Base-by-base conservation (phyloP, 2,888 invertebrate genomes). In the Coenonympha glycerion region DNA sequence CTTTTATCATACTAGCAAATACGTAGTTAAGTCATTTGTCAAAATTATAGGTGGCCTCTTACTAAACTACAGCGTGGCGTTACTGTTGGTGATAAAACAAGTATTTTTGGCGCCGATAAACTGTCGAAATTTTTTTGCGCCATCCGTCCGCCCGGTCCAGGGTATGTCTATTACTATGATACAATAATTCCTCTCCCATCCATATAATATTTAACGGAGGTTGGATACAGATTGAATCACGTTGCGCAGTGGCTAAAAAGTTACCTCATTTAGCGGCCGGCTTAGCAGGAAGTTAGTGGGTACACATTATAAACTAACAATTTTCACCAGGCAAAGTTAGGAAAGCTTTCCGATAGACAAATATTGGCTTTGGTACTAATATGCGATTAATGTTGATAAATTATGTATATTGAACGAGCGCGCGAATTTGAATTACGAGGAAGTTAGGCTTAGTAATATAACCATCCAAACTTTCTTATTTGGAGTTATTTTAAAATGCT, bases 241-340 rank as follows among this genome's bases (percentile, higher is more conserved):
- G 39, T 44, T 30, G 15, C 11, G 21, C 33, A 39, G 11, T 15
- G 18, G 41, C 45, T 48, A 22, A 18, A 48, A 58, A 58, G 50
- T 59, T 59, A 26, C 40, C 47, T 55, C 49, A 52, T 59, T 56
- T 52, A 54, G 55, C 49, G 52, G 52, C 50, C 52, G 47, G 57
- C 53, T 56, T 55, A 54, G 26, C 28, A 42, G 19, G 41, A 59
- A 57, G 52, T 59, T 59, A 47, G 39, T 40, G 34, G 19, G 33
- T 42, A 51, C 26, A 53, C 46, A 49, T 45, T 41, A 48, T 46
- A 48, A 33, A 53, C 46, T 55, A 53, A 46, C 37, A 48, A 50
- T 48, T 56, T 53, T 46, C 48, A 36, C 41, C 45, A 50, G 18
- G 36, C 41, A 8, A 18, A 39, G 53, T 56, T 53, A 39, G 31